phyloP scores from a whole-genome alignment of 1,140 invertebrate genomes.

The Chlorops oryzae region DNA sequence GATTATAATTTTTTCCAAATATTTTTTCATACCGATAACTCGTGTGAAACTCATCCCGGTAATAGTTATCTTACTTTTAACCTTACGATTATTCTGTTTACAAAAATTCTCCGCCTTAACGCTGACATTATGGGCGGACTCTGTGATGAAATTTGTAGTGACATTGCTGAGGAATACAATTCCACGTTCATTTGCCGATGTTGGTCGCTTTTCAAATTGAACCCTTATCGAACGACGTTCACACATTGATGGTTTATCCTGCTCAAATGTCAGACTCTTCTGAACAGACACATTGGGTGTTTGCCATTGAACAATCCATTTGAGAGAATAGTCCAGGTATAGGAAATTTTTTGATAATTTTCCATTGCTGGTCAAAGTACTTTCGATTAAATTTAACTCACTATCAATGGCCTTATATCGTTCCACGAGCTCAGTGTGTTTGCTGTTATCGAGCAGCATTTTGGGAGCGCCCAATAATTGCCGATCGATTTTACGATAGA shows the following conservation, averaged over 20 bases:
- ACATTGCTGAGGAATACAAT: constrained; percentile 20
- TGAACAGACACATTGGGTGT: constrained; percentile 5
- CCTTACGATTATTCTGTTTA: constrained; percentile 5
- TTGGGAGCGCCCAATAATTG: too few species aligned
- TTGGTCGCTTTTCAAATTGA: too few species aligned
- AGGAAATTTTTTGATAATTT: constrained; percentile 19
- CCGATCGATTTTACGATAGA: constrained; percentile 4
- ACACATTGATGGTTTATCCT: constrained; percentile 12
- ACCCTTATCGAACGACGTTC: constrained; percentile 9
- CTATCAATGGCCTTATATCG: constrained; percentile 5
- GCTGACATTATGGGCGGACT: not conserved
- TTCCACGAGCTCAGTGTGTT: not conserved
- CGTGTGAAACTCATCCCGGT: constrained; percentile 19
- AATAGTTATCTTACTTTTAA: constrained; percentile 28
- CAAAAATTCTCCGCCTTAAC: constrained; percentile 33
- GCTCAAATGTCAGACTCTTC: not conserved
- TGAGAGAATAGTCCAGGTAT: constrained; percentile 29
- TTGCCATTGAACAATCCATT: not conserved
- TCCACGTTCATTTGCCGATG: not conserved
- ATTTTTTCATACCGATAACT: constrained; percentile 26
- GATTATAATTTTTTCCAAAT: constrained; percentile 20
- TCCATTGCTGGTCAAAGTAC: too few species aligned
- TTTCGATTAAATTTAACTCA: not conserved
- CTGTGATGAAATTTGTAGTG: constrained; percentile 6
- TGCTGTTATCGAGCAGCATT: not conserved